Evolutionary conservation across 2,113 vertebrate genomes (phyloP).

Genomic region (Rhinoderma darwinii): DNA sequence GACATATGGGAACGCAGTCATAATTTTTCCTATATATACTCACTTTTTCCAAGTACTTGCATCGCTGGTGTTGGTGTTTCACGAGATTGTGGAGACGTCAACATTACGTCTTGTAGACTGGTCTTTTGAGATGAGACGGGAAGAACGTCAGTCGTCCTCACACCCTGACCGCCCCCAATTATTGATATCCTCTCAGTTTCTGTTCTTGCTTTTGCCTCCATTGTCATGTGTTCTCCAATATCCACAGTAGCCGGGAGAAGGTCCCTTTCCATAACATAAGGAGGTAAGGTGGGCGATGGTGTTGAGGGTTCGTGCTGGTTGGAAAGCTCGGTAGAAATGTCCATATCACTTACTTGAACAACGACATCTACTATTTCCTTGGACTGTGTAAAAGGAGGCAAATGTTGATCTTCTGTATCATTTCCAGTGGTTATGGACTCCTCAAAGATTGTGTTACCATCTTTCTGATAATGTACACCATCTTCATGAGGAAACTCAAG

Average conservation of each 20-base stretch:
- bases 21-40: neutral
- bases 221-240: constrained; percentile 7
- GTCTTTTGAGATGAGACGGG: neutral
- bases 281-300: neutral
- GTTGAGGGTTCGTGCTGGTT: neutral
- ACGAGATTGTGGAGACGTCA: constrained; percentile 17
- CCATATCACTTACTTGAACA: neutral
- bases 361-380: neutral
- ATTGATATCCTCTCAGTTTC: constrained; percentile 39
- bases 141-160: neutral
- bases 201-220: constrained; percentile 55
- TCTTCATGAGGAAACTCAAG: constrained; percentile 24
- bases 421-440: constrained; percentile 1
- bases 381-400: neutral
- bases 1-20: neutral
- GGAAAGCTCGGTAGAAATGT: neutral
- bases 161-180: neutral
- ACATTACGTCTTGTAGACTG: neutral
- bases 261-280: constrained; percentile 2
- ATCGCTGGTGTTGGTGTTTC: constrained; percentile 47
- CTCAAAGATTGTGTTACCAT: constrained; percentile 7
- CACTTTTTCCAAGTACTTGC: constrained; percentile 46
- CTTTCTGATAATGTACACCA: constrained; percentile 36
- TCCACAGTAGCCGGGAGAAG: constrained; percentile 8
- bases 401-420: neutral